Percentiles rank a stretch among this genome's conserved stretches.
phyloP scores from a whole-genome alignment of 2,797 vertebrate genomes.

The Myotis vivesi region DNA sequence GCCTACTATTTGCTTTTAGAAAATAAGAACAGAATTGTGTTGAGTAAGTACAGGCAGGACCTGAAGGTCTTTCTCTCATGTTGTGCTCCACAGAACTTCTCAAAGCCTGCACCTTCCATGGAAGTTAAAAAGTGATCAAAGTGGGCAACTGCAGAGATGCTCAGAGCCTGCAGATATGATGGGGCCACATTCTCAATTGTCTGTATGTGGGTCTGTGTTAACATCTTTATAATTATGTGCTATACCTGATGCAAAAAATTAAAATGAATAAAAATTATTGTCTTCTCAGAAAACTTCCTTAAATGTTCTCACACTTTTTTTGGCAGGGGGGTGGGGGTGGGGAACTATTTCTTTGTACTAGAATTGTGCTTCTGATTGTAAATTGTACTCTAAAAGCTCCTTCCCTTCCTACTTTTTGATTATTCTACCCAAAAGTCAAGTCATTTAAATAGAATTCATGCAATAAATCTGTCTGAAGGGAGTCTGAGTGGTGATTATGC shows the following conservation, averaged over 20 bases:
- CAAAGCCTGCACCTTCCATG: constrained; percentile 56
- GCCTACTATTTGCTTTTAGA: neutral
- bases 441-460: neutral
- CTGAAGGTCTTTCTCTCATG: constrained; percentile 7
- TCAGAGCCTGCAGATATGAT: neutral
- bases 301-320: neutral
- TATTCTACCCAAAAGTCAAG: neutral
- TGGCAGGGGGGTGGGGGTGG: no score
- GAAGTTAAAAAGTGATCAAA: neutral
- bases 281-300: neutral
- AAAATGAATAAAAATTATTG: constrained; percentile 38
- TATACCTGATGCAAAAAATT: neutral
- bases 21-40: neutral
- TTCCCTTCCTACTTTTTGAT: neutral
- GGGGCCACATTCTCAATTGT: neutral
- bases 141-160: neutral
- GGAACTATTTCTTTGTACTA: neutral
- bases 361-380: constrained; percentile 9
- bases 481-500: neutral
- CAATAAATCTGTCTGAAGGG: neutral
- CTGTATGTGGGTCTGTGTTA: neutral
- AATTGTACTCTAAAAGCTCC: neutral
- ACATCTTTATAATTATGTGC: neutral
- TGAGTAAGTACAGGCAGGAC: neutral
- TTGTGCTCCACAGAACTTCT: constrained; percentile 61